Base-by-base conservation (phyloP, 2,888 invertebrate genomes). In the Emmelina monodactyla region DNA sequence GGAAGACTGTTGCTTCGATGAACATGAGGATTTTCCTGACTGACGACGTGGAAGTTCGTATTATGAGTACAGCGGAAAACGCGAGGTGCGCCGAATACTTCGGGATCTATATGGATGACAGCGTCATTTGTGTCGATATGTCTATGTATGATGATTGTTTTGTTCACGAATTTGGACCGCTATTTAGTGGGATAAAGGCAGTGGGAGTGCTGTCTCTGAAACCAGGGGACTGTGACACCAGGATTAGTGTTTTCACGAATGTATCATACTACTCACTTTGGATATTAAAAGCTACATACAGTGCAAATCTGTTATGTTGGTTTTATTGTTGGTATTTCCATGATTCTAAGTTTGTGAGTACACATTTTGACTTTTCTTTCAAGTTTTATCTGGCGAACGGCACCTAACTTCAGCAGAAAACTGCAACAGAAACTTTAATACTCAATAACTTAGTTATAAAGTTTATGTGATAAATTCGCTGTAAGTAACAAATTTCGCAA, bases 1-100 rank as follows among this genome's bases (percentile, higher is more conserved):
- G 78, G 78, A 76, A 72, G 45, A 75, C 75, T 0, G 65, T 75
- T 0, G 53, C 65, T 0, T 60, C 73, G 0, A 78, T 76, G 73
- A 65, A 69, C 9, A 61, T 57, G 9, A 59, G 53, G n/a, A 43
- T 67, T 3, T 76, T 55, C 22, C 31, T 76, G 16, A 73, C 76
- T 0, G 71, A 75, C 28, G 71, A 69, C 32, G 58, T 75, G 1
- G 63, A 58, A 0, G 56, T 44, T 3, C 61, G 60, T 2, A 46
- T 52, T 1, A 43, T 65, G 0, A 46, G 35, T 2, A 45, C 72
- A 0, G 50, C 51, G 0, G 22, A 43, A 0, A 36, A 41, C 0
- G 37, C 31, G 1, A 47, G 43, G 12, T 76, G 76, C 13, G 63
- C 56, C 5, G 69, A 72, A 31, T 53, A 41, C 0, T 75, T 58